Evolutionary conservation across 2,797 vertebrate species (phyloP), one percentile per base, ranked within the genome.

Genomic region (Buceros bicornis): DNA sequence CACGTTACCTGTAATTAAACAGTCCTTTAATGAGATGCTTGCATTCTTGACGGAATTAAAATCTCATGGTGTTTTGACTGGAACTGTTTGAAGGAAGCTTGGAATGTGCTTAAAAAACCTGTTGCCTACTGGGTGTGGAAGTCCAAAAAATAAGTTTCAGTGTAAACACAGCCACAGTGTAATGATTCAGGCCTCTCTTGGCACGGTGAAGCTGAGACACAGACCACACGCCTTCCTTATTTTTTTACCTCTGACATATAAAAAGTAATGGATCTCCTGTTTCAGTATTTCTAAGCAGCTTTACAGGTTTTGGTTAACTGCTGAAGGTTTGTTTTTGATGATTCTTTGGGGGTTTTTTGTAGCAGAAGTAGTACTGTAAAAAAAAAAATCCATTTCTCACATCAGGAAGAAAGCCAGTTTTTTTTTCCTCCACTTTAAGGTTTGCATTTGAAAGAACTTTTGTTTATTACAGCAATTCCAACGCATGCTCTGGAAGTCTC

Each of bases 1-100:
- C 94, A 95, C 17, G 81, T 94, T 96, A 94, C 82, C 84, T 94
- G 16, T 95, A 96, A 96, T 97, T 97, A 97, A 50, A 73, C 74
- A 81, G 45, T 24, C 51, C 83, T 91, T 95, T 96, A 97, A 96
- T 94, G 87, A 96, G 93, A 90, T 95, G 74, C 90, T 96, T 6
- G 5, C 96, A 95, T 97, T 97, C 95, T 95, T 95, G 89, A 70
- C 0, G 42, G 82, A 92, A 96, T 97, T 96, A 95, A 97, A 95
- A 93, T 85, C 96, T 82, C 87, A 72, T 72, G 71, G 25, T 97
- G 94, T 96, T 97, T 96, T 95, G 88, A 93, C 95, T 96, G 93
- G 91, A 96, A 45, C 95, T 53, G 54, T 90, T 95, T 95, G 95
- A 93, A 93, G 93, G 95, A 95, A 90, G 70, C 70, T 95, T 97